Evolutionary conservation across 2,888 invertebrate species (phyloP).

Genomic region (Campaea margaritaria): DNA sequence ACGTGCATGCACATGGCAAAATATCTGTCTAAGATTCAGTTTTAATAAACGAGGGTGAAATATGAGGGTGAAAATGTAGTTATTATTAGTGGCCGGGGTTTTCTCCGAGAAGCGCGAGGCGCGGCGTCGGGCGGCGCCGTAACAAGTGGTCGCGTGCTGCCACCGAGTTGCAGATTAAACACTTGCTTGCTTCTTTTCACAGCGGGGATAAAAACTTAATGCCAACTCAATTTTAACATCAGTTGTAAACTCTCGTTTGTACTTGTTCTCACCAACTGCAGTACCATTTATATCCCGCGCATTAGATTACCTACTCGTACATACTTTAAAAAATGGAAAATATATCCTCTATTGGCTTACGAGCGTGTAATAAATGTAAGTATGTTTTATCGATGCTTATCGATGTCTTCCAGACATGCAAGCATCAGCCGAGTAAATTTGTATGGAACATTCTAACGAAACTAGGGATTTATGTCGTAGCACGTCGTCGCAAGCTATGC

Average conservation of each 20-base stretch:
- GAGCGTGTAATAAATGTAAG: no score
- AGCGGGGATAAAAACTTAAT: constrained; percentile 32
- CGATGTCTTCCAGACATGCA: no score
- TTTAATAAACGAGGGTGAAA: not conserved
- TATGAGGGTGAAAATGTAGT: constrained; percentile 23
- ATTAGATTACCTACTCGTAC: no score
- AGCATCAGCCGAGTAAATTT: not conserved
- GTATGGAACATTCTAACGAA: no score
- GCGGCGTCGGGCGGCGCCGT: constrained; percentile 35
- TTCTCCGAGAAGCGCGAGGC: constrained; percentile 8
- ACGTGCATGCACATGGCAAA: no score
- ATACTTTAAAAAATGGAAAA: no score
- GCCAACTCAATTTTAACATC: constrained; percentile 7
- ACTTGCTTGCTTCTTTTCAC: constrained; percentile 44
- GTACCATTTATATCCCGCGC: no score
- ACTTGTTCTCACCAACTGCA: not conserved
- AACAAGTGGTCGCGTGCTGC: constrained; percentile 70
- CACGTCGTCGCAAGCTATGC: constrained; percentile 2
- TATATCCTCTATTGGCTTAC: no score
- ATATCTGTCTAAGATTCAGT: not conserved
- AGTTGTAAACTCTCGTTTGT: not conserved
- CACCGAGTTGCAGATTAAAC: constrained; percentile 42
- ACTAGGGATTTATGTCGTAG: not conserved
- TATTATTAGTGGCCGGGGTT: constrained; percentile 20
- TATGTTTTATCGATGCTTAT: no score